Conservation (phyloP, 1,140 invertebrate genomes). For the Acromyrmex heyeri region DNA sequence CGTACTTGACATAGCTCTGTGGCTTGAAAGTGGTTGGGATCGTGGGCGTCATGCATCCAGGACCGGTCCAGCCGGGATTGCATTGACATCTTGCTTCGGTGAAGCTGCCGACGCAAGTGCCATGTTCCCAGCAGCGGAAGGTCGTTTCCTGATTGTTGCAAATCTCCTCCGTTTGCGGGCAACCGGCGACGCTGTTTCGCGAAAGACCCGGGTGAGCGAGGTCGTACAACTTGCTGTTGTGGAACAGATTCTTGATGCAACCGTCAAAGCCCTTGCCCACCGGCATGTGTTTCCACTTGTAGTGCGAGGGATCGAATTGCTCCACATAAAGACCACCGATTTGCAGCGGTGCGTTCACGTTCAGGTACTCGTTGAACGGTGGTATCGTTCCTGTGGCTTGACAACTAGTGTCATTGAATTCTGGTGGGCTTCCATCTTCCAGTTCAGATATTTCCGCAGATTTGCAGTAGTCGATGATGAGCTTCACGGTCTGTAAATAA, state of each 20-base stretch:
- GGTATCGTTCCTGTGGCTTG: conserved; percentile 95
- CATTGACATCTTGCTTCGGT: conserved; percentile 96
- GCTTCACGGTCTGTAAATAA: conserved; percentile 90
- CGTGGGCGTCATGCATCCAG: conserved; percentile 93
- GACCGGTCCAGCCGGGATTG: conserved; percentile 96
- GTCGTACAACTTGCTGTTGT: conserved; percentile 98
- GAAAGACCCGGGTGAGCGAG: conserved; percentile 95
- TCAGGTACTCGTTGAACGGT: conserved; percentile 98
- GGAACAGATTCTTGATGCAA: conserved; percentile 97
- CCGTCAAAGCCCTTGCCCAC: conserved; percentile 96
- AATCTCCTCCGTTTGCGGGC: conserved; percentile 95
- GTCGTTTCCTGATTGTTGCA: conserved; percentile 94
- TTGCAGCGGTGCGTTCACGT: conserved; percentile 98
- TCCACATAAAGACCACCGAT: conserved; percentile 96
- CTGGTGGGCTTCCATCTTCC: conserved; percentile 94
- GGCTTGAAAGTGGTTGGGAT: conserved; percentile 95
- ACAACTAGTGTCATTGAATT: conserved; percentile 95
- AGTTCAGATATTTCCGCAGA: conserved; percentile 94
- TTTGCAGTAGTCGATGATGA: conserved; percentile 97
- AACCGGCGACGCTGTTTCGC: conserved; percentile 94
- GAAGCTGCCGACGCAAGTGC: conserved; percentile 96
- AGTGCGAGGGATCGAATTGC: conserved; percentile 94
- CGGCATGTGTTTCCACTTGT: conserved; percentile 95
- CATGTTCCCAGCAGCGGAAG: conserved; percentile 95
- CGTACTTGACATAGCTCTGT: conserved; percentile 98